Evolutionary conservation across 2,797 vertebrate genomes (phyloP).

Genomic region (Ataeniobius toweri): DNA sequence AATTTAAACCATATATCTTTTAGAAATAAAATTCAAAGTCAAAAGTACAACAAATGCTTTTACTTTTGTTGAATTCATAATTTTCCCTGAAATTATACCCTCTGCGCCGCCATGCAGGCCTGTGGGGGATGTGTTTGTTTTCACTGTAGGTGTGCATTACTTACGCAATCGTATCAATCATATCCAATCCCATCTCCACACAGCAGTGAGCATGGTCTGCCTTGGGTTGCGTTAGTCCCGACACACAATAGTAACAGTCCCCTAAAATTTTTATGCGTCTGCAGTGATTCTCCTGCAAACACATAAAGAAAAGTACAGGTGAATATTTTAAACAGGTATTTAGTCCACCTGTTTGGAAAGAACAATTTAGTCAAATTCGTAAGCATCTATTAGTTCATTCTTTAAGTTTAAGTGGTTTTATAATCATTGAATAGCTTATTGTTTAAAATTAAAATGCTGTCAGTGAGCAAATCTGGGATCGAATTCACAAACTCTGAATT

Average conservation of each 20-base stretch:
- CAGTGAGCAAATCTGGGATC: background rate
- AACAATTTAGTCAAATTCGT: background rate
- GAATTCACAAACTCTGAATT: too few relatives aligned
- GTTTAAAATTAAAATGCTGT: background rate
- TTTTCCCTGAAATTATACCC: background rate
- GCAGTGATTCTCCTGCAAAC: conserved; percentile 94
- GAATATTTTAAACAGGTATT: background rate
- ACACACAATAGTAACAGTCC: conserved; percentile 99
- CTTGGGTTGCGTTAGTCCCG: conserved; percentile 96
- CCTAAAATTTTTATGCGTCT: conserved; percentile 97
- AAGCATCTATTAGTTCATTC: background rate
- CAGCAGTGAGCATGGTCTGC: conserved; percentile 98
- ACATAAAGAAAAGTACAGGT: background rate
- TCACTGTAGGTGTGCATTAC: conserved; percentile 50
- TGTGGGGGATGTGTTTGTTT: background rate
- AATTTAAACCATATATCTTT: background rate
- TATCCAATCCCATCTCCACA: conserved; percentile 98
- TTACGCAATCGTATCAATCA: conserved; percentile 99
- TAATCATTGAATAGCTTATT: background rate
- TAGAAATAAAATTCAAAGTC: background rate
- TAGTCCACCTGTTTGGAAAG: background rate
- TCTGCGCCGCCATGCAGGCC: too few relatives aligned
- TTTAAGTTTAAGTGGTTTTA: background rate
- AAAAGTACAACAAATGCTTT: background rate
- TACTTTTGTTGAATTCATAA: background rate